These are phyloP conservation scores for Arothron firmamentum DNA, from an alignment of 2,113 vertebrate genomes.

Conservation along the genomic window DNA sequence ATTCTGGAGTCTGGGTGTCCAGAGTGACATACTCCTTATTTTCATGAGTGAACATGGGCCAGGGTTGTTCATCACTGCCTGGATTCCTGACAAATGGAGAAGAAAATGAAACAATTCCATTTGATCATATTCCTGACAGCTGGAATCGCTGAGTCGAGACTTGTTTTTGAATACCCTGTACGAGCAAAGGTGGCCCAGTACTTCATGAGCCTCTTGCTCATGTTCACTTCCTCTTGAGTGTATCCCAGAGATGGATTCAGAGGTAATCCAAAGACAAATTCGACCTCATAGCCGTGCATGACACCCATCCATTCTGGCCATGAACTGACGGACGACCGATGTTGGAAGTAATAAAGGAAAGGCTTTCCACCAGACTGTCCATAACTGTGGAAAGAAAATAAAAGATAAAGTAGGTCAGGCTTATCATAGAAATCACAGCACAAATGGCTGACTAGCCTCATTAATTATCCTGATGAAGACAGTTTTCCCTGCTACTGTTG, in stretches of 20 bases:
- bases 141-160: too few species aligned
- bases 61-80: conserved; percentile 61
- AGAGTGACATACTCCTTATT: conserved; percentile 81
- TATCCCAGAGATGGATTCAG: conserved; percentile 79
- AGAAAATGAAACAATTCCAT: background rate
- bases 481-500: too few species aligned
- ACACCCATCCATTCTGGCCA: conserved; percentile 95
- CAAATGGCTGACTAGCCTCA: too few species aligned
- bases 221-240: background rate
- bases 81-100: conserved; percentile 55
- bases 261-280: conserved; percentile 90
- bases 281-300: conserved; percentile 89
- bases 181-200: conserved; percentile 88
- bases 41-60: conserved; percentile 77
- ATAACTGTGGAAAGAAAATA: conserved; percentile 48
- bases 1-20: conserved; percentile 64
- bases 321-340: conserved; percentile 81
- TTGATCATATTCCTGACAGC: background rate
- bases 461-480: too few species aligned
- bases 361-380: conserved; percentile 65
- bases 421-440: too few species aligned
- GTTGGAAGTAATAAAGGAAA: conserved; percentile 84
- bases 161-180: conserved; percentile 76
- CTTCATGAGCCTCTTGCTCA: conserved; percentile 78
- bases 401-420: too few species aligned